phyloP scores from a whole-genome alignment of 2,113 vertebrate genomes.

The Gorsachius goisagi region DNA sequence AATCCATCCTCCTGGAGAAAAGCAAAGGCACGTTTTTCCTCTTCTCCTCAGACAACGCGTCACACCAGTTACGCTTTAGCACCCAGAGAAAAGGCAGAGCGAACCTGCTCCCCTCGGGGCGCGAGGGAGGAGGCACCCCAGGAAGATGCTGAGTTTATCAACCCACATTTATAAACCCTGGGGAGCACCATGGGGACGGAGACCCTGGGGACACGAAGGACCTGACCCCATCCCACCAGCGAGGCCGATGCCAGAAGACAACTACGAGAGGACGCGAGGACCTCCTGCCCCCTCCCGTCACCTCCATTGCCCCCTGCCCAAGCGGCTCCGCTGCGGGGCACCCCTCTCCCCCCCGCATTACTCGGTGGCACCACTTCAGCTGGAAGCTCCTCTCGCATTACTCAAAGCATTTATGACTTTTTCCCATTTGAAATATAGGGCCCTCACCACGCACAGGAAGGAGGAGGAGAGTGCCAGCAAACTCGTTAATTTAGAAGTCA shows the following conservation, averaged over 20 bases:
- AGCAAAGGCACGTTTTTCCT: not conserved
- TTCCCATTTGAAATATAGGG: slow-evolving; percentile 34
- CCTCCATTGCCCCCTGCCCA: accelerated
- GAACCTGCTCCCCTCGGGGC: accelerated
- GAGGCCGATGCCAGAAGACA: not conserved
- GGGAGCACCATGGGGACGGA: not conserved
- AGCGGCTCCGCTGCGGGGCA: accelerated
- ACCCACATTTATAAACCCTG: not conserved
- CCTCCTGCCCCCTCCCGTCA: not conserved
- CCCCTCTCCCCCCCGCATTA: not conserved
- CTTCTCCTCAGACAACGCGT: accelerated
- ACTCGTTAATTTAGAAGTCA: slow-evolving; percentile 59
- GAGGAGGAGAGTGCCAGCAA: slow-evolving; percentile 57
- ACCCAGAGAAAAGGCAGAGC: not conserved
- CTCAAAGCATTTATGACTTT: slow-evolving; percentile 49
- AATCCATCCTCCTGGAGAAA: not conserved
- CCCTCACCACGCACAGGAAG: slow-evolving; percentile 39
- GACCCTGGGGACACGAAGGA: not conserved
- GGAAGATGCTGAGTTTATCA: not conserved
- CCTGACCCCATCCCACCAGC: accelerated
- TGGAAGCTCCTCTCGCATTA: slow-evolving; percentile 16
- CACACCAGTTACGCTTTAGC: accelerated
- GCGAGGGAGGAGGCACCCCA: accelerated
- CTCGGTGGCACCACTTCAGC: not conserved
- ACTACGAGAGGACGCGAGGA: accelerated